Evolutionary conservation across 2,113 vertebrate species (phyloP), one percentile per base, ranked within the genome.

Genomic region (Lophius piscatorius): DNA sequence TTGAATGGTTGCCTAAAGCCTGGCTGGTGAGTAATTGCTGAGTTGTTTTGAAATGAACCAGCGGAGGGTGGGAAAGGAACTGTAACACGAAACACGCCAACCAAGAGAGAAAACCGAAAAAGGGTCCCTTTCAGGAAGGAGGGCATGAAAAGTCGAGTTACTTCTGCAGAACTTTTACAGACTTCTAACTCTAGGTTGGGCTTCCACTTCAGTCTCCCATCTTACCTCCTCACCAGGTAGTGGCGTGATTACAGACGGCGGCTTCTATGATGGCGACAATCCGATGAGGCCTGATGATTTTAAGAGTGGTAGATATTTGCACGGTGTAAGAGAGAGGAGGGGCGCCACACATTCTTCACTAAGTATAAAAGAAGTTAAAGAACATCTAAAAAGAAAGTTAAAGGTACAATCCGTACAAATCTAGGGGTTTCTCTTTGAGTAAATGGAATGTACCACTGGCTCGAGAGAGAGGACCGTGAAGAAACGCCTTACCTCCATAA

Each of bases 1-100:
- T 83, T 80, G 82, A 70, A 79, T 78, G 73, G 74, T 77, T 56
- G 64, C 69, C 76, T 44, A 72, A 60, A 73, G 70, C 54, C 63
- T 48, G 24, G n/a, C 33, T 26, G 14, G 76, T 86, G 78, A 86
- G 83, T 83, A 88, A 88, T 78, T 41, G 50, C 79, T 35, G 50
- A 39, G 40, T 70, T 31, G 38, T 33, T 36, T 34, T 42, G 42
- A 59, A 58, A 68, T 50, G n/a, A 60, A 72, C 65, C 66, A 75
- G 50, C 48, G 68, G 51, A 73, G 69, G 56, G 51, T 1, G 4
- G 6, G 14, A 16, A 70, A 66, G 65, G 76, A 56, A 61, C 18
- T 70, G 60, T 42, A 28, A 28, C n/a, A n/a, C n/a, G n/a, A 13
- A 2, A n/a, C 51, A 49, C 76, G 34, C 55, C 42, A 74, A 56